phyloP scores from a whole-genome alignment of 2,113 vertebrate species.

The Alligator mississippiensis region DNA sequence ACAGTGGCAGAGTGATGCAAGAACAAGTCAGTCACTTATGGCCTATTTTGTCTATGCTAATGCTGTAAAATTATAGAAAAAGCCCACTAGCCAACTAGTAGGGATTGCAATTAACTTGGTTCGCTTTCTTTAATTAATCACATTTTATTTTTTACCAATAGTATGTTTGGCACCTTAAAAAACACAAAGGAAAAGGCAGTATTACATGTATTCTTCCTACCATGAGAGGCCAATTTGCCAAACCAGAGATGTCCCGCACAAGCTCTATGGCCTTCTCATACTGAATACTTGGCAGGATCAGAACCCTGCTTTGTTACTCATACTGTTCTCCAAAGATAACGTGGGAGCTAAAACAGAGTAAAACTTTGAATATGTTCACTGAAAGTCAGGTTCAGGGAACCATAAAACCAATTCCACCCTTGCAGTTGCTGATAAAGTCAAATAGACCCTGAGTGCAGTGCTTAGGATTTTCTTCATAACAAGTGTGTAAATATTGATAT shows the following conservation, averaged over 20 bases:
- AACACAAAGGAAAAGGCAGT: neutral
- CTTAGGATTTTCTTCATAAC: neutral
- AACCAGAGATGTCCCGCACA: neutral
- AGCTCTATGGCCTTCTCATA: neutral
- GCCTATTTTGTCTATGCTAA: neutral
- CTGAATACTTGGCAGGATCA: neutral
- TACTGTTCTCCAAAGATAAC: neutral
- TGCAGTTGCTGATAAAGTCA: neutral
- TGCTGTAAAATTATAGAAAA: neutral
- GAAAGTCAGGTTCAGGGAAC: neutral
- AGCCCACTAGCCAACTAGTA: neutral
- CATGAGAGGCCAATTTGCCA: neutral
- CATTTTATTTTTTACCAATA: neutral
- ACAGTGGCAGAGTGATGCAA: neutral
- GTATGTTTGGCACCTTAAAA: neutral
- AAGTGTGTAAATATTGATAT: constrained; percentile 46
- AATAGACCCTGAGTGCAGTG: constrained; percentile 4
- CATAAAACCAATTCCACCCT: neutral
- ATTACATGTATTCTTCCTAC: neutral
- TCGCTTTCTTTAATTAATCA: neutral
- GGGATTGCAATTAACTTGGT: neutral
- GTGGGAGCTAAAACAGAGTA: neutral
- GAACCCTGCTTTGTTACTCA: neutral
- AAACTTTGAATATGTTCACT: neutral
- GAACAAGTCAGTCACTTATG: neutral